Evolutionary conservation across 2,888 invertebrate species (phyloP).

Genomic region (Xanthorhoe spadicearia): DNA sequence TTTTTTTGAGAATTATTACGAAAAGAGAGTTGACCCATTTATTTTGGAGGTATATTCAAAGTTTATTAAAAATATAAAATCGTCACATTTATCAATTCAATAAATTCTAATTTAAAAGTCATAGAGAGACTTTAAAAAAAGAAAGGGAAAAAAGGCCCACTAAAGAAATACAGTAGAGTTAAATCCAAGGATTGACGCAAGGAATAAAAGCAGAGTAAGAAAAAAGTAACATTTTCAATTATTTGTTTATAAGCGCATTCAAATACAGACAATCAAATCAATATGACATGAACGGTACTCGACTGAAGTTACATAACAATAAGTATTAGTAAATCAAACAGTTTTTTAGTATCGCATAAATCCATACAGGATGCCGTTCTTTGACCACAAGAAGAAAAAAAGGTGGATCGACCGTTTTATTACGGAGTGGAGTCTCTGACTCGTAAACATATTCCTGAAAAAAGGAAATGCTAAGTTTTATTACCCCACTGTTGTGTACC

Average conservation of each 20-base stretch:
- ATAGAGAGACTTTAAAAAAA: too few relatives aligned
- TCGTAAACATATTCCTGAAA: not conserved
- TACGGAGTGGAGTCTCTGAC: not conserved
- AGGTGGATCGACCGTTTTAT: not conserved
- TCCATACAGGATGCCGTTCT: not conserved
- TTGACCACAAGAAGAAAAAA: constrained; percentile 5
- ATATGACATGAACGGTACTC: not conserved
- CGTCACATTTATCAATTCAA: too few relatives aligned
- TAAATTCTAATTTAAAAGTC: too few relatives aligned
- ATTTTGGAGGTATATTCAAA: too few relatives aligned
- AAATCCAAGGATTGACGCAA: too few relatives aligned
- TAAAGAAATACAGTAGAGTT: too few relatives aligned
- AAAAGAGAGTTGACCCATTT: not conserved
- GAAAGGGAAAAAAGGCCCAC: too few relatives aligned
- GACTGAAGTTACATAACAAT: not conserved
- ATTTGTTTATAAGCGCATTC: too few relatives aligned
- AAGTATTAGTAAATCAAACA: not conserved
- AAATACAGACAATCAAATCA: too few relatives aligned
- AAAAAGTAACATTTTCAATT: too few relatives aligned
- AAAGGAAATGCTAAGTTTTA: not conserved
- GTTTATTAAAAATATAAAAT: too few relatives aligned
- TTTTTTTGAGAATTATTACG: constrained; percentile 6
- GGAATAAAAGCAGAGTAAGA: too few relatives aligned
- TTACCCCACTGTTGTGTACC: not conserved
- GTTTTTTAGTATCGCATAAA: constrained; percentile 1